Evolutionary conservation across 2,113 vertebrate species (phyloP), one percentile per base, ranked within the genome.

Genomic region (Pandion haliaetus): DNA sequence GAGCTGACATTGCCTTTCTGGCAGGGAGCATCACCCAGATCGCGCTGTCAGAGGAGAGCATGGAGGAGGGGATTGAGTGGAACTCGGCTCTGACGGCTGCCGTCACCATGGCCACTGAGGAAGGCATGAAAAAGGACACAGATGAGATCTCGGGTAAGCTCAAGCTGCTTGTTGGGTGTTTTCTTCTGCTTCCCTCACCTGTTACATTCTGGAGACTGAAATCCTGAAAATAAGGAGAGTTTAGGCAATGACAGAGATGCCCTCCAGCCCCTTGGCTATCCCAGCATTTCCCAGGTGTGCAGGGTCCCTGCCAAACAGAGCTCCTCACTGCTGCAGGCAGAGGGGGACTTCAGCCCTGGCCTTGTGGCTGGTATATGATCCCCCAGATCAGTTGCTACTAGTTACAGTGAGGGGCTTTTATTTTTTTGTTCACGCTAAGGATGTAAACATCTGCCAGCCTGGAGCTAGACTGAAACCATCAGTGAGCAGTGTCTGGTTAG

Each of bases 21-120:
- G 79, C 97, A 99, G 98, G 98, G 78, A 97, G 96, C 97, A 97
- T 98, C 95, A 96, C 98, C 82, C 97, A 99, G 95, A 98, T 98
- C 3, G 96, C 98, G 2, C 97, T 98, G 88, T 98, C 97, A 1
- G 99, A 99, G 91, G 98, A 99, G 79, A 97, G 97, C 62, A 97
- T 98, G 96, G 98, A 99, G 88, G 98, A 99, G 87, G 97, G 98
- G 47, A 97, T 98, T 9, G 98, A 99, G 94, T 98, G 98, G 98
- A 98, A 98, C 95, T 97, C 98, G 0, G 97, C 98, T 85, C 97
- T 98, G 93, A 98, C 98, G 1, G 98, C 98, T 34, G 97, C 98
- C 45, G 97, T 98, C 88, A 98, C 98, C 61, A 97, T 98, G 96
- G 98, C 98, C 97, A 98, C 98, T 71, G 99, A 99, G 47, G 98